Evolutionary conservation across 1,140 invertebrate species (phyloP).

Genomic region (Wasmannia auropunctata): DNA sequence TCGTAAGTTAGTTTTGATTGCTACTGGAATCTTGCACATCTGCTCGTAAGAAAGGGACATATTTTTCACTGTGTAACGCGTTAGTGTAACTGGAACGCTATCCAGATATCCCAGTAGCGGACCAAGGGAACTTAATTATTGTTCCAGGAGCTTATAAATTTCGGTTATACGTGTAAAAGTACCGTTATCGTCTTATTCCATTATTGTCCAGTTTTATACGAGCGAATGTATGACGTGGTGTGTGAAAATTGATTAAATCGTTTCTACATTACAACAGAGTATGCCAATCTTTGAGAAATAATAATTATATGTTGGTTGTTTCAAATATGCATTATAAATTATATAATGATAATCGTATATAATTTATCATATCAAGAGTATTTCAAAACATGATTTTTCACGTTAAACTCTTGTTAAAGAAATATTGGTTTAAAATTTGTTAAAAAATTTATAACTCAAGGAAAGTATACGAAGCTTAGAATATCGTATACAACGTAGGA

Average conservation of each 20-base stretch:
- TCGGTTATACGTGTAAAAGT: not conserved
- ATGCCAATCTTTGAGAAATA: not conserved
- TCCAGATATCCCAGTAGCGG: not conserved
- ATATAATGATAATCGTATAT: not conserved
- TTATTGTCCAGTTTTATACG: not conserved
- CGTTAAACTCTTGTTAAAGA: not conserved
- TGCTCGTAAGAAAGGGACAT: conserved; percentile 13
- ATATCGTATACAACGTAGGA: conserved; percentile 6
- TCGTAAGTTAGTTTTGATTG: conserved; percentile 49
- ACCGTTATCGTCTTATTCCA: not conserved
- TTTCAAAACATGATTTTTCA: not conserved
- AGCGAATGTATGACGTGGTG: not conserved
- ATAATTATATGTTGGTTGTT: not conserved
- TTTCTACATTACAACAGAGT: not conserved
- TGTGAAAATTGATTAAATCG: not conserved
- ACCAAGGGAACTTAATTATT: conserved; percentile 39
- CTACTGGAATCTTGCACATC: conserved; percentile 36
- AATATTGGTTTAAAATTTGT: conserved; percentile 5
- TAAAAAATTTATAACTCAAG: conserved; percentile 18
- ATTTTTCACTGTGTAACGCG: conserved; percentile 15
- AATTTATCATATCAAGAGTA: not conserved
- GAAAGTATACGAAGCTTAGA: conserved; percentile 5
- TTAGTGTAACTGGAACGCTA: conserved; percentile 33
- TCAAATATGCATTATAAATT: not conserved
- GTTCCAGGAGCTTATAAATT: conserved; percentile 23